Conservation (phyloP, 2,797 vertebrate species). For the Threskiornis aethiopicus region DNA sequence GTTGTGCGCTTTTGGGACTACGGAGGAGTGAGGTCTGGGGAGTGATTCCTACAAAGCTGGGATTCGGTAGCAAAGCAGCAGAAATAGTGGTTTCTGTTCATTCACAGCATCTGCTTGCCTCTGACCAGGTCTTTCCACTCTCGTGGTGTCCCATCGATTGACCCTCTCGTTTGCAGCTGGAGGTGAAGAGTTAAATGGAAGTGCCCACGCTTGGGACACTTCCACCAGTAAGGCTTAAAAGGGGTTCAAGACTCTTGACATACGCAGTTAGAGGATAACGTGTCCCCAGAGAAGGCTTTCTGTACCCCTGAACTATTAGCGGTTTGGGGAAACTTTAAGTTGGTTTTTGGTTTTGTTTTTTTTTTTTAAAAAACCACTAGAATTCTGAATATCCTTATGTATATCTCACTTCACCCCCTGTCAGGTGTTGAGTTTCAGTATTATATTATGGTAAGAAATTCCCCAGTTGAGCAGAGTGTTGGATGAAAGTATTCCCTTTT, state of each 20-base stretch:
- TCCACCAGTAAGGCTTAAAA: not conserved
- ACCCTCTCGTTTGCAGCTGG: not conserved
- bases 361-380: not conserved
- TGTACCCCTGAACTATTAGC: accelerated
- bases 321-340: not conserved
- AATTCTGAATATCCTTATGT: not conserved
- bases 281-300: not conserved
- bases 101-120: not conserved
- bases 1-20: accelerated
- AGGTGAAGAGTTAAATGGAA: not conserved
- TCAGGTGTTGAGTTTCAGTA: not conserved
- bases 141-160: not conserved
- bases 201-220: not conserved
- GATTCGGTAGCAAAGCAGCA: not conserved
- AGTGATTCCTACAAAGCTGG: not conserved
- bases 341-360: not conserved
- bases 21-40: not conserved
- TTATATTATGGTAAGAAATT: not conserved
- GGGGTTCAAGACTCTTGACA: not conserved
- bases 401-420: not conserved
- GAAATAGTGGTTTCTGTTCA: not conserved
- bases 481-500: not conserved
- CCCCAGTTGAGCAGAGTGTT: not conserved
- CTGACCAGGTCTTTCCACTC: not conserved
- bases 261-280: not conserved